Evolutionary conservation across 1,140 invertebrate species (phyloP).

Genomic region (Agrilus planipennis): DNA sequence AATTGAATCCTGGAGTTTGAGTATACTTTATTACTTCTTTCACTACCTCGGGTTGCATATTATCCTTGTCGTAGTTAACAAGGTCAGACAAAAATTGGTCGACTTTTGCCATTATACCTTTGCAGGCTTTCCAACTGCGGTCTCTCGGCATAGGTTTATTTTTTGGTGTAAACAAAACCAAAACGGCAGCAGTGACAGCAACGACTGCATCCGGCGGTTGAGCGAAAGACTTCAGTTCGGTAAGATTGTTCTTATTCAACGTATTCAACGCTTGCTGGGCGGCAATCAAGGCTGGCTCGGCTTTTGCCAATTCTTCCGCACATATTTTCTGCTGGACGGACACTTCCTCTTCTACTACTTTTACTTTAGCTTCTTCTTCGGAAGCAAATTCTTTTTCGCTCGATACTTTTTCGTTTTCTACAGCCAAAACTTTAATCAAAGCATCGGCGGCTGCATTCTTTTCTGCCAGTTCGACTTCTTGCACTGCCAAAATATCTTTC

Average conservation of each 20-base stretch:
- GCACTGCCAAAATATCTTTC: constrained; percentile 58
- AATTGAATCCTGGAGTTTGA: constrained; percentile 66
- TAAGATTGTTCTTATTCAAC: constrained; percentile 86
- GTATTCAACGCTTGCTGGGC: constrained; percentile 87
- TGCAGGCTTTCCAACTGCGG: constrained; percentile 84
- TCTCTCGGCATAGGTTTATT: constrained; percentile 90
- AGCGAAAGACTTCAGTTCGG: constrained; percentile 90
- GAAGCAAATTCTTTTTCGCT: constrained; percentile 72
- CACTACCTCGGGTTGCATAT: constrained; percentile 79
- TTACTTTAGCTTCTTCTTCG: constrained; percentile 83
- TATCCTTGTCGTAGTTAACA: constrained; percentile 87
- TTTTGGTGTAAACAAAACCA: constrained; percentile 71
- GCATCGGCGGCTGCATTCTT: constrained; percentile 86
- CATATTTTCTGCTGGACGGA: constrained; percentile 74
- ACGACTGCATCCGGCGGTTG: constrained; percentile 70
- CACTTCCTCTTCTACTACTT: constrained; percentile 78
- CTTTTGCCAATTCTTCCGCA: constrained; percentile 78
- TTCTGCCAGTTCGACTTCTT: constrained; percentile 76
- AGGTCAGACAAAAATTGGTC: constrained; percentile 79
- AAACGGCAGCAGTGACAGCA: constrained; percentile 75
- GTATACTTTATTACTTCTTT: constrained; percentile 52
- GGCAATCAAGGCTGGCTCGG: constrained; percentile 79
- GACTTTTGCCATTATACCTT: constrained; percentile 70
- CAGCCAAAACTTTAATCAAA: constrained; percentile 78
- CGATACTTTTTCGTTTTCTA: constrained; percentile 81